A percentile compares a stretch with the other conserved stretches of the same genome.
Evolutionary conservation across 1,140 invertebrate genomes (phyloP).

Genomic region (Brachionus rubens): DNA sequence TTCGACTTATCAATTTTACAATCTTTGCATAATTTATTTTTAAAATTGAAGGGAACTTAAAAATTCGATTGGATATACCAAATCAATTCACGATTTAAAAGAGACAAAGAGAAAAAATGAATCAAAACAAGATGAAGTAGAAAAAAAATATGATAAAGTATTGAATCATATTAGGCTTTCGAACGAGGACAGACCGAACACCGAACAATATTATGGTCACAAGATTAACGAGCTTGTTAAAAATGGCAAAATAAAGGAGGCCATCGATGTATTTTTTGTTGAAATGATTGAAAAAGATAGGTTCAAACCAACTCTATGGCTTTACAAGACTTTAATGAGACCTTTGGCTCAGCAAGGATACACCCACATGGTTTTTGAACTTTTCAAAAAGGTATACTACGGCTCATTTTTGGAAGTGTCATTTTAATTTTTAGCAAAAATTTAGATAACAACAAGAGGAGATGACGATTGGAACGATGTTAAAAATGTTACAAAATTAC

Average conservation of each 20-base stretch:
- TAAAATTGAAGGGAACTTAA: neutral
- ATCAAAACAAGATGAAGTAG: neutral
- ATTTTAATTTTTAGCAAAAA: too few relatives aligned
- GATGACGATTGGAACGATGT: slow-evolving; percentile 39
- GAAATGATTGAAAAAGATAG: slow-evolving; percentile 44
- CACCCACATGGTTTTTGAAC: slow-evolving; percentile 44
- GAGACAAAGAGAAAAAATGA: neutral
- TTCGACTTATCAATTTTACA: neutral
- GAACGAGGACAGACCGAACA: slow-evolving; percentile 23
- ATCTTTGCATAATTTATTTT: neutral
- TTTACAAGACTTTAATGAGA: slow-evolving; percentile 40
- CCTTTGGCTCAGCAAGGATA: slow-evolving; percentile 8
- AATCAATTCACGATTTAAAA: neutral
- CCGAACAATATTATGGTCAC: slow-evolving; percentile 26
- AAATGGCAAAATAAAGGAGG: slow-evolving; percentile 24
- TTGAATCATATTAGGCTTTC: slow-evolving; percentile 17
- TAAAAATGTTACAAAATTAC: slow-evolving; percentile 15
- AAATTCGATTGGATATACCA: neutral
- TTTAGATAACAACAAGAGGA: neutral
- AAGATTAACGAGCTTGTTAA: slow-evolving; percentile 31
- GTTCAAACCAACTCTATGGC: slow-evolving; percentile 27
- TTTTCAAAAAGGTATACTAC: slow-evolving; percentile 36
- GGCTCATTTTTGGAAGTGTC: too few relatives aligned
- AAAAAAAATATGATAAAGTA: slow-evolving; percentile 34
- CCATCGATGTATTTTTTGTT: slow-evolving; percentile 5